Conservation (phyloP, 1,140 invertebrate species). For the Magallana angulata region DNA sequence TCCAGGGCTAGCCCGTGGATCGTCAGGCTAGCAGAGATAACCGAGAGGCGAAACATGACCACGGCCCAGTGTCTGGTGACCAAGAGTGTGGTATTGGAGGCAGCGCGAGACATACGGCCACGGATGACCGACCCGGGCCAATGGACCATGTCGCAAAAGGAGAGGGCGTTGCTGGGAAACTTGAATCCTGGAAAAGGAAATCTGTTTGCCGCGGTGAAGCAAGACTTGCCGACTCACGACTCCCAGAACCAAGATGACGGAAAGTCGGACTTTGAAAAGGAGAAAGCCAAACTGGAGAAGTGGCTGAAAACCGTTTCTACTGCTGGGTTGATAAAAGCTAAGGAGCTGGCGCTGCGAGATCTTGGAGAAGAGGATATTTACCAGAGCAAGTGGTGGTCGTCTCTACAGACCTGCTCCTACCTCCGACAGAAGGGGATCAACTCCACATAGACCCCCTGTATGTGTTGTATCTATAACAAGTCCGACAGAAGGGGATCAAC, state of each 20-base stretch:
- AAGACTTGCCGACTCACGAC: constrained; percentile 43
- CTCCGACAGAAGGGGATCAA: constrained; percentile 46
- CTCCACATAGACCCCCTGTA: neutral
- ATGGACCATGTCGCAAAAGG: constrained; percentile 49
- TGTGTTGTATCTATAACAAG: too few relatives aligned
- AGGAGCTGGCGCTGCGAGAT: constrained; percentile 65
- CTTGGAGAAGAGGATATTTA: constrained; percentile 66
- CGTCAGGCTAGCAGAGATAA: constrained; percentile 34
- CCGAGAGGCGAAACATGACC: neutral
- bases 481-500: constrained; percentile 43
- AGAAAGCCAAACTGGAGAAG: constrained; percentile 64
- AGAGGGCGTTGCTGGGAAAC: constrained; percentile 35
- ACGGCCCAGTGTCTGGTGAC: constrained; percentile 4
- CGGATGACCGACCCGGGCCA: constrained; percentile 40
- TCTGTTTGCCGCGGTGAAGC: constrained; percentile 38
- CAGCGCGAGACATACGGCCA: constrained; percentile 45
- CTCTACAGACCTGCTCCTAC: constrained; percentile 64
- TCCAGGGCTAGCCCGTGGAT: neutral
- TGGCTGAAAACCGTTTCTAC: constrained; percentile 67
- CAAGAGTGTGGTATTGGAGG: constrained; percentile 40
- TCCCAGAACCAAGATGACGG: constrained; percentile 46
- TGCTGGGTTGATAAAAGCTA: constrained; percentile 62
- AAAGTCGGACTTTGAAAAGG: constrained; percentile 70
- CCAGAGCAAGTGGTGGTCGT: constrained; percentile 67
- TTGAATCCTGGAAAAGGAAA: neutral